Base-by-base conservation (phyloP, 2,888 invertebrate species). In the Augiades crinisus region DNA sequence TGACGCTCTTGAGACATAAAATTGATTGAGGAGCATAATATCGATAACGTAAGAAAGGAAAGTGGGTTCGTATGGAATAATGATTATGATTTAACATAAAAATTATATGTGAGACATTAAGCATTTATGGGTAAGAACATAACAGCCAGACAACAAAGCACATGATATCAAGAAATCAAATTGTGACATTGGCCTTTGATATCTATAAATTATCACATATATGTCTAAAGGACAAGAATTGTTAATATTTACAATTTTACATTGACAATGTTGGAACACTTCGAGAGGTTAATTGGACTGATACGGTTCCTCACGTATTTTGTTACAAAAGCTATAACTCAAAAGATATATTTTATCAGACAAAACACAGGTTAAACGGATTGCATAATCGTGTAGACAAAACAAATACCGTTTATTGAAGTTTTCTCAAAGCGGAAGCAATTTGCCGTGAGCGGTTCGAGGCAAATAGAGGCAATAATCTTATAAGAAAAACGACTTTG, bases 401-500 rank as follows among this genome's bases (percentile, higher is more conserved):
- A 31, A 24, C 2, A 31, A 10, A 12, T n/a, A 19, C 8, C 22
- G 36, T 53, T 53, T 45, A 53, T 51, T 44, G 41, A 55, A 55
- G 55, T 55, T 54, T 54, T 45, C 47, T 30, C 37, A 47, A 47
- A 51, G 51, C 46, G 44, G 59, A 63, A 59, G 56, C 62, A 59
- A 63, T 62, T 63, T 61, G 40, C 54, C 44, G 47, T 49, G 50
- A 59, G 55, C 59, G 5, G 38, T 52, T 34, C 44, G 52, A 57
- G 41, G 56, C 55, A 59, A 61, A 60, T 58, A 56, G 47, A 54
- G 54, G 27, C 47, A 57, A 55, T 54, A 52, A 55, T 58, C 57
- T 58, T 60, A 59, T 60, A 59, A 58, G 47, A 51, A 33, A 52
- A 56, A 53, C 47, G 22, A 57, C 56, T 58, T 55, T 45, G n/a